Percentiles rank a stretch among this genome's conserved stretches.
These are phyloP conservation scores for Geodia barretti DNA, from an alignment of 37 sponge, comb jelly and placozoan species.

Conservation along the genomic window DNA sequence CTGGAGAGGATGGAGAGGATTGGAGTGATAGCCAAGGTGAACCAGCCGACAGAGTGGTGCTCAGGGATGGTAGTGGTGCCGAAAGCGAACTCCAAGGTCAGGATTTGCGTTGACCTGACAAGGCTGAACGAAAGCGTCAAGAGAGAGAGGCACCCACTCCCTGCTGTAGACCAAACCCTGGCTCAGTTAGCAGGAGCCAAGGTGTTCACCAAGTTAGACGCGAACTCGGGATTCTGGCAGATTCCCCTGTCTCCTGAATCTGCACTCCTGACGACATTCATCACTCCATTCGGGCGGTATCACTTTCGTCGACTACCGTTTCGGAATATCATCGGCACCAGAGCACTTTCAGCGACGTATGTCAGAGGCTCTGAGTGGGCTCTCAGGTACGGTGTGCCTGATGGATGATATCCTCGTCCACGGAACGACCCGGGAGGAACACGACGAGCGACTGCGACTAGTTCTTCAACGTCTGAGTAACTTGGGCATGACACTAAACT, in stretches of 20 bases:
- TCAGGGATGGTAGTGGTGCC: no score
- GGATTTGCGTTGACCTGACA: conserved; percentile 49
- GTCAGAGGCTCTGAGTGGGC: conserved; percentile 14
- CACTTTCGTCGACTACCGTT: conserved; percentile 43
- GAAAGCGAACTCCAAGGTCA: conserved; percentile 24
- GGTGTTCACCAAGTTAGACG: conserved; percentile 48
- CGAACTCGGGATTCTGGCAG: conserved; percentile 59
- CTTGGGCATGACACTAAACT: conserved; percentile 33
- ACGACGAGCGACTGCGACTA: conserved; percentile 36
- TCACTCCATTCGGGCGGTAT: conserved; percentile 45
- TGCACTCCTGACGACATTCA: conserved; percentile 49
- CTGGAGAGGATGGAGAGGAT: no score
- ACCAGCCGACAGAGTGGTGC: no score
- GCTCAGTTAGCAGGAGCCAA: conserved; percentile 30
- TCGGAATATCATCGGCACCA: conserved; percentile 32
- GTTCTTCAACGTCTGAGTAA: conserved; percentile 22
- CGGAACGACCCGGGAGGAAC: conserved; percentile 34
- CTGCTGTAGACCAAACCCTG: conserved; percentile 46
- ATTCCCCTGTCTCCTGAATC: no score
- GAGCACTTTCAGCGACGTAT: conserved; percentile 40
- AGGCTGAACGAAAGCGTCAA: conserved; percentile 43
- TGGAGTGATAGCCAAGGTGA: no score
- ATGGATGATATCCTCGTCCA: conserved; percentile 45
- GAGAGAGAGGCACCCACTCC: conserved; percentile 33
- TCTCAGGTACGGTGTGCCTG: conserved; percentile 35